A percentile compares a stretch with the other conserved stretches of the same genome.
Evolutionary conservation across 2,888 invertebrate genomes (phyloP).

Genomic region (Apamea epomidion): DNA sequence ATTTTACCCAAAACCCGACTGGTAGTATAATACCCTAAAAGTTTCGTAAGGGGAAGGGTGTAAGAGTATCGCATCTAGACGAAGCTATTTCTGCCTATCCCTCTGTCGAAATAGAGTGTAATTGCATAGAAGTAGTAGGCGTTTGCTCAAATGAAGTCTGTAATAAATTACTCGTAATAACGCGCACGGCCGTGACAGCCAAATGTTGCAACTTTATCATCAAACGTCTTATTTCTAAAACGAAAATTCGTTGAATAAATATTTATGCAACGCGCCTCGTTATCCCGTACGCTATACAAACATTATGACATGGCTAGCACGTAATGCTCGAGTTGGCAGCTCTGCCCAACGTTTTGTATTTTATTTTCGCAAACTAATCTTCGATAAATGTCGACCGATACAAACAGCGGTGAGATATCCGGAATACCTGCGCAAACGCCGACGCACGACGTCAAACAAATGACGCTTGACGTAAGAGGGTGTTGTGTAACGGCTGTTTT

Average conservation of each 20-base stretch:
- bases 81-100: background rate
- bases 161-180: conserved; percentile 30
- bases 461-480: conserved; percentile 50
- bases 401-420: conserved; percentile 47
- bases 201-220: conserved; percentile 56
- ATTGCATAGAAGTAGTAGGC: conserved; percentile 12
- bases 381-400: conserved; percentile 53
- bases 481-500: conserved; percentile 48
- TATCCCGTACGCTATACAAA: conserved; percentile 37
- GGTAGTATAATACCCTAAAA: background rate
- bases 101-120: background rate
- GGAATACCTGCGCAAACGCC: conserved; percentile 42
- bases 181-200: conserved; percentile 31
- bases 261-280: conserved; percentile 45
- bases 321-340: conserved; percentile 53
- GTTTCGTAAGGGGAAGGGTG: background rate
- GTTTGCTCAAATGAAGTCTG: conserved; percentile 30
- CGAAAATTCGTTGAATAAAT: conserved; percentile 54
- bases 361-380: conserved; percentile 53
- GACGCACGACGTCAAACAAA: conserved; percentile 51
- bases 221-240: conserved; percentile 46
- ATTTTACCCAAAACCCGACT: background rate
- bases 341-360: conserved; percentile 51
- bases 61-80: background rate
- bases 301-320: conserved; percentile 49